These are phyloP conservation scores for Petrocephalus schoutedeni DNA, from an alignment of 2,797 vertebrate genomes.

Conservation along the genomic window DNA sequence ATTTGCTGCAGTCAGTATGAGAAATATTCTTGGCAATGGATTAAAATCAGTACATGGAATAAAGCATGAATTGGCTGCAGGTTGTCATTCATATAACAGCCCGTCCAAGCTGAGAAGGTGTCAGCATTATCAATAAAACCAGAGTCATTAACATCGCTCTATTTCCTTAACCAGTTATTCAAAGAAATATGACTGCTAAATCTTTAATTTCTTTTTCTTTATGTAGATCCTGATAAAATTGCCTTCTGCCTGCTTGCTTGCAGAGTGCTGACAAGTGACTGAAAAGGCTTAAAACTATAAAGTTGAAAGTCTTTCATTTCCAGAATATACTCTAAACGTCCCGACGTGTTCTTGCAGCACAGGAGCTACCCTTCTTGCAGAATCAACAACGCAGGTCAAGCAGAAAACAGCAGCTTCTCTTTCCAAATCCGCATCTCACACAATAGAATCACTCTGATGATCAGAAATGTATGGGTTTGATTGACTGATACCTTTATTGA, in stretches of 20 bases:
- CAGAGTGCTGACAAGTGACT: constrained; percentile 4
- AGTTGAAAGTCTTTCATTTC: not conserved
- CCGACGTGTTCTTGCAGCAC: not conserved
- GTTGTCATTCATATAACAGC: not conserved
- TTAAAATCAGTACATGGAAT: constrained; percentile 6
- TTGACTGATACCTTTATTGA: constrained; percentile 14
- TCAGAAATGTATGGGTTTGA: not conserved
- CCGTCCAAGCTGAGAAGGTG: not conserved
- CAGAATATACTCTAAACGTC: not conserved
- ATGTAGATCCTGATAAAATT: not conserved
- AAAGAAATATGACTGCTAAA: not conserved
- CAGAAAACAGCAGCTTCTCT: not conserved
- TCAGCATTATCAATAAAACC: not conserved
- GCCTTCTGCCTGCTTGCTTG: not conserved
- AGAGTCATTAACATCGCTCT: not conserved
- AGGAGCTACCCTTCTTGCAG: not conserved
- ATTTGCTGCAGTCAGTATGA: not conserved
- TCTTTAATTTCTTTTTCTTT: not conserved
- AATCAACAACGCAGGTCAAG: not conserved
- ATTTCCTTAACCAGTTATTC: not conserved
- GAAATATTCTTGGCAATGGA: not conserved
- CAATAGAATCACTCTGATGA: not conserved
- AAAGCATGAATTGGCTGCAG: not conserved
- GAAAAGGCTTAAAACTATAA: not conserved
- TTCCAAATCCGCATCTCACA: not conserved